phyloP scores from a whole-genome alignment of 2,888 invertebrate genomes.

The Drosophila kambysellisi region DNA sequence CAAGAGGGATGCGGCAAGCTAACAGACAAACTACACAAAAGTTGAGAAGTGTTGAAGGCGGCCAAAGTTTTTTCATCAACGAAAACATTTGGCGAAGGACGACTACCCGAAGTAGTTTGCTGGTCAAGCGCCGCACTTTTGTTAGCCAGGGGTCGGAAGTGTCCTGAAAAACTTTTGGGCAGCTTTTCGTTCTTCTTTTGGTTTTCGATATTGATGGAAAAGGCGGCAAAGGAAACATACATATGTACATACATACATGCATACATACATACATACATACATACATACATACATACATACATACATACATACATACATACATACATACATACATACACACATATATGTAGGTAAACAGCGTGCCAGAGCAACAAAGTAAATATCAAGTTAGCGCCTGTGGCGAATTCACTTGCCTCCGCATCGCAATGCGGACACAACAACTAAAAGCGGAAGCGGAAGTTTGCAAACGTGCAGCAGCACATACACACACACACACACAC shows the following conservation, averaged over 20 bases:
- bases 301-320: no score
- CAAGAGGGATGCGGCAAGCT: slow-evolving; percentile 9
- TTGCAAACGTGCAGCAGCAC: slow-evolving; percentile 60
- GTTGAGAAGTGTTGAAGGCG: slow-evolving; percentile 79
- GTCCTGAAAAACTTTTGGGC: slow-evolving; percentile 60
- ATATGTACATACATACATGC: no score
- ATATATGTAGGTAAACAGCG: slow-evolving; percentile 63
- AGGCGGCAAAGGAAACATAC: not conserved
- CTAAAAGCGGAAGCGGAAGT: slow-evolving; percentile 80
- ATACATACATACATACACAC: not conserved
- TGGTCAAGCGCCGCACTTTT: slow-evolving; percentile 74
- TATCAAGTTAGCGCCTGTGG: slow-evolving; percentile 78
- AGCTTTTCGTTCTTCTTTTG: not conserved
- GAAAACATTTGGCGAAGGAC: slow-evolving; percentile 69
- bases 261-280: not conserved
- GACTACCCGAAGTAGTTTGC: slow-evolving; percentile 57
- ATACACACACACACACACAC: slow-evolving; percentile 18
- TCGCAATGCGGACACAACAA: slow-evolving; percentile 61
- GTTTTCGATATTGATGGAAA: slow-evolving; percentile 21
- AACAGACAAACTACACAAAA: slow-evolving; percentile 68
- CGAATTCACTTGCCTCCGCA: slow-evolving; percentile 56
- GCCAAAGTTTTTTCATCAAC: slow-evolving; percentile 79
- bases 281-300: not conserved
- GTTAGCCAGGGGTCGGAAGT: slow-evolving; percentile 68
- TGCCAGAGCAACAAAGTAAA: slow-evolving; percentile 73